These are phyloP conservation scores for Manis crassicaudata DNA, from an alignment of 2,797 vertebrate genomes.

Conservation along the genomic window DNA sequence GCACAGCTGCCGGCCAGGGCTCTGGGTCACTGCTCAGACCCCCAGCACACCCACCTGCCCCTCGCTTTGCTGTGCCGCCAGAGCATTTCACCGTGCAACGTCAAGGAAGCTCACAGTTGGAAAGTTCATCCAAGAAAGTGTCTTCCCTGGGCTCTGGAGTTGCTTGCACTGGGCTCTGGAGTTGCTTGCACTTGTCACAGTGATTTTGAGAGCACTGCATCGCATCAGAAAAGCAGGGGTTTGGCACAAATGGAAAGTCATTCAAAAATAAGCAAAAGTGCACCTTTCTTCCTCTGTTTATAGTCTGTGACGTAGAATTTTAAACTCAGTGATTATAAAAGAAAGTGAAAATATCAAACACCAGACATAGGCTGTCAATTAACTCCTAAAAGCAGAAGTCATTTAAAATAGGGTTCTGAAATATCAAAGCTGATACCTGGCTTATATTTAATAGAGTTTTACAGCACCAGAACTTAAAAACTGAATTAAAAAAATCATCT, in stretches of 20 bases:
- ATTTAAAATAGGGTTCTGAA: neutral
- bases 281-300: slow-evolving; percentile 69
- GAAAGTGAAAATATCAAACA: slow-evolving; percentile 21
- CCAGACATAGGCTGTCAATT: slow-evolving; percentile 31
- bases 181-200: neutral
- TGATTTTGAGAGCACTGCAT: neutral
- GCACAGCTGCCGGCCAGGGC: neutral
- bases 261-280: slow-evolving; percentile 58
- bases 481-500: neutral
- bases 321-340: slow-evolving; percentile 32
- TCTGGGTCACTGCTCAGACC: neutral
- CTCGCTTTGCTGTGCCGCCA: neutral
- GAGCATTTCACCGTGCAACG: too few species aligned
- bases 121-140: neutral
- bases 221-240: neutral
- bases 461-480: neutral
- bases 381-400: neutral
- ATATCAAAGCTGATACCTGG: neutral
- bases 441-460: neutral
- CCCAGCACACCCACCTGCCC: neutral
- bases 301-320: neutral
- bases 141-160: neutral
- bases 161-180: neutral
- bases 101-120: accelerated
- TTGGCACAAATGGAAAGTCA: slow-evolving; percentile 53